Conservation (phyloP, 2,113 vertebrate genomes). For the Centropristis striata region DNA sequence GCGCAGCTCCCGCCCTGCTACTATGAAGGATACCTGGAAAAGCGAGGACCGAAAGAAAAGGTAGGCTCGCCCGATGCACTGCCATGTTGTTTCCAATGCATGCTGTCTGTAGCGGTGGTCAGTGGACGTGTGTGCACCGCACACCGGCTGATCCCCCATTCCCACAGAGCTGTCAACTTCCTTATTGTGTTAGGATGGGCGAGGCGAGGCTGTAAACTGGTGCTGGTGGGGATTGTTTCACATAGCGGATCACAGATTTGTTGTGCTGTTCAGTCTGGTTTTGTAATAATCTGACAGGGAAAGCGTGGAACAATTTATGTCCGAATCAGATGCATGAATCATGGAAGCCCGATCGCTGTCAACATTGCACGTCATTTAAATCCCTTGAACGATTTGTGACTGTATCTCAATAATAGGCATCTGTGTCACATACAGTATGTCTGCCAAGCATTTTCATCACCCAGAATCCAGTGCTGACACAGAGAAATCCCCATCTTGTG, state of each 20-base stretch:
- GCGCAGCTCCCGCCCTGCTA: constrained; percentile 86
- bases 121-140: neutral
- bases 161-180: constrained; percentile 78
- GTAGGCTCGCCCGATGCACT: constrained; percentile 71
- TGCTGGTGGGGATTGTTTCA: constrained; percentile 26
- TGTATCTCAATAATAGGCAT: neutral
- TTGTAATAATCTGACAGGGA: neutral
- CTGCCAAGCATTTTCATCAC: constrained; percentile 1
- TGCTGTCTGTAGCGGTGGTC: constrained; percentile 11
- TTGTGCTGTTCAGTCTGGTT: neutral
- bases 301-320: constrained; percentile 1
- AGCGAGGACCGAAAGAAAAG: constrained; percentile 85
- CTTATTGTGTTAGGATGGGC: constrained; percentile 72
- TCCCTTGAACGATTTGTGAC: neutral
- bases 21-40: constrained; percentile 90
- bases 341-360: constrained; percentile 29
- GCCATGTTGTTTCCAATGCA: constrained; percentile 46
- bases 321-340: neutral
- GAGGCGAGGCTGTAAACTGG: constrained; percentile 60
- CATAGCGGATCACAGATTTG: constrained; percentile 8
- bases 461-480: neutral
- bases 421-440: neutral
- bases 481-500: neutral
- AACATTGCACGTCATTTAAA: constrained; percentile 11
- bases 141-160: constrained; percentile 64